Base-by-base conservation (phyloP, 2,113 vertebrate species). In the Junco hyemalis region DNA sequence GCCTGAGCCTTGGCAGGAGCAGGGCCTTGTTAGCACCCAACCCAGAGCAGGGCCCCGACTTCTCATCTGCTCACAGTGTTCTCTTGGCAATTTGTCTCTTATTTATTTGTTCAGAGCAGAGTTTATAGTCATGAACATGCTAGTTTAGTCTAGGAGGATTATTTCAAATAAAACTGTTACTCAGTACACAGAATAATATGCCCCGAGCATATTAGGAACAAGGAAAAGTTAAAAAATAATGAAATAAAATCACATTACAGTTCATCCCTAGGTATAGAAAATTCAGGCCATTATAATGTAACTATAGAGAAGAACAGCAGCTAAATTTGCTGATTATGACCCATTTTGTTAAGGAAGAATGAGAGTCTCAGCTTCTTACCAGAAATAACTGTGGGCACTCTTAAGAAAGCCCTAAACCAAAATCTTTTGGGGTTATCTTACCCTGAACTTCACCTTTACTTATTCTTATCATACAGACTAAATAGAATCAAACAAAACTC, bases 41-140 rank as follows among this genome's bases (percentile, higher is more conserved):
- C 51, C 63, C 25, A 31, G 48, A 60, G 2, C 17, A 26, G 11
- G 6, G 15, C 35, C 13, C 42, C 33, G 17, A 4, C 45, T 45
- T 15, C 56, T 35, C 3, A 64, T 22, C 31, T 12, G 5, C 28
- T 65, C 9, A 9, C 21, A 36, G 26, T 5, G 31, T 80, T 26
- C 31, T 48, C 66, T 53, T 36, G 35, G 13, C 7, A 73, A 53
- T 44, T 69, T 20, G 4, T 44, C 29, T 50, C 71, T 14, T 3
- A 4, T 69, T 84, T 48, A 26, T 90, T 40, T n/a, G 17, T 42
- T 79, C 54, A 86, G 10, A 77, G 28, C 31, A 88, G 47, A 44
- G 9, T 8, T 45, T n/a, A 3, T 17, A 40, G 20, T 5, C 19
- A 45, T 14, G n/a, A 57, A 29, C 9, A 21, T 0, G 0, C 10